Evolutionary conservation across 2,113 vertebrate species (phyloP).

Genomic region (Chitala chitala): DNA sequence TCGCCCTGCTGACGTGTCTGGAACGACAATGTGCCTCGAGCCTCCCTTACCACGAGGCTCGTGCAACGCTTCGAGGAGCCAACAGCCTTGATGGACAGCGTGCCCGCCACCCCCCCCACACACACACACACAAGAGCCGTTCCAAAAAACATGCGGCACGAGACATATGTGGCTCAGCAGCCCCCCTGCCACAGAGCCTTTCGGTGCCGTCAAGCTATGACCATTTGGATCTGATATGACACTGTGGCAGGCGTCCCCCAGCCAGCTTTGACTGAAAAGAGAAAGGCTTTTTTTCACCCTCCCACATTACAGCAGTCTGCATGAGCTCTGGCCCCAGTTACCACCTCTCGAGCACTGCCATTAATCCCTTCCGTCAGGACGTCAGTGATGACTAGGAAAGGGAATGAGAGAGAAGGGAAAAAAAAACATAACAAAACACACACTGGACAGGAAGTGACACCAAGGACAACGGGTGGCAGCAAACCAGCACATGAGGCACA

Average conservation of each 20-base stretch:
- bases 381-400: constrained; percentile 41
- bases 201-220: constrained; percentile 54
- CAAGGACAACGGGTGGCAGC: not conserved
- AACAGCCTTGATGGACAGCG: too few species aligned
- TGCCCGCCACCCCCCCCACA: not conserved
- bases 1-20: constrained; percentile 45
- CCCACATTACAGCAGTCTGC: too few species aligned
- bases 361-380: constrained; percentile 26
- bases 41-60: not conserved
- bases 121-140: not conserved
- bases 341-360: too few species aligned
- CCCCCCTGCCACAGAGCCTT: constrained; percentile 55
- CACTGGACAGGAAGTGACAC: not conserved
- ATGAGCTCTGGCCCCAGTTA: too few species aligned
- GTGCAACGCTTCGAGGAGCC: too few species aligned
- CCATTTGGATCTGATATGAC: constrained; percentile 44
- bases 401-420: not conserved
- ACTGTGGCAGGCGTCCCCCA: not conserved
- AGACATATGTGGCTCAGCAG: constrained; percentile 52
- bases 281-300: not conserved
- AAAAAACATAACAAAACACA: not conserved
- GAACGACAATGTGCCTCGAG: constrained; percentile 48
- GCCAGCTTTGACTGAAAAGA: not conserved
- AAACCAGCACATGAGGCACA: too few species aligned
- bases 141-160: constrained; percentile 35